phyloP scores from a whole-genome alignment of 2,888 invertebrate genomes.

The Adelphocoris suturalis region DNA sequence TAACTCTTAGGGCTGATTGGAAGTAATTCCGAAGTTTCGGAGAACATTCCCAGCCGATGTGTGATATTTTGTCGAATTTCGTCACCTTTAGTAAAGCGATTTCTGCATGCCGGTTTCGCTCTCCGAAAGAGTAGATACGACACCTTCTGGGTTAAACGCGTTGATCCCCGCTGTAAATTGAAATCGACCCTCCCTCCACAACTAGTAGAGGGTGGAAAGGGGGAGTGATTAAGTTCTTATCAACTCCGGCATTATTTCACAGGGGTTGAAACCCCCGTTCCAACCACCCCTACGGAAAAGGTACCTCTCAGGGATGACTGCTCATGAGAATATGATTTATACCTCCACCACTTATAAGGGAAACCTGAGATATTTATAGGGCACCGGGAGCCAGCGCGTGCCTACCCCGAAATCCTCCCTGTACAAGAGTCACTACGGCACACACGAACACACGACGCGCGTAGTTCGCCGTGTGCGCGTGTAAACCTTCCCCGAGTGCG shows the following conservation, averaged over 20 bases:
- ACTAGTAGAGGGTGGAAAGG: background rate
- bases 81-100: no score
- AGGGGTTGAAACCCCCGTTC: background rate
- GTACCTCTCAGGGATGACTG: background rate
- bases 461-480: background rate
- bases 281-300: background rate
- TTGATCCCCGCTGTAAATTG: constrained; percentile 20
- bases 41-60: no score
- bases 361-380: constrained; percentile 43
- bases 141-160: background rate
- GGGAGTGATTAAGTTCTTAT: constrained; percentile 43
- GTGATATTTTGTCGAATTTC: no score
- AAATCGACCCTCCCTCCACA: background rate
- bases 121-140: no score
- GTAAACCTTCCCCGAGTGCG: background rate
- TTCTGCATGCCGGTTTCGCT: no score
- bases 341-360: background rate
- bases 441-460: background rate
- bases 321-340: constrained; percentile 51
- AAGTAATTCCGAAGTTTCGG: no score
- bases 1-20: no score
- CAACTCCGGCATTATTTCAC: constrained; percentile 53
- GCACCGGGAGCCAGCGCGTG: background rate
- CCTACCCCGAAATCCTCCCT: background rate
- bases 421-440: background rate